Percentiles rank a stretch among this genome's conserved stretches.
phyloP scores from a whole-genome alignment of 2,888 invertebrate species.

The Luffia ferchaultella region DNA sequence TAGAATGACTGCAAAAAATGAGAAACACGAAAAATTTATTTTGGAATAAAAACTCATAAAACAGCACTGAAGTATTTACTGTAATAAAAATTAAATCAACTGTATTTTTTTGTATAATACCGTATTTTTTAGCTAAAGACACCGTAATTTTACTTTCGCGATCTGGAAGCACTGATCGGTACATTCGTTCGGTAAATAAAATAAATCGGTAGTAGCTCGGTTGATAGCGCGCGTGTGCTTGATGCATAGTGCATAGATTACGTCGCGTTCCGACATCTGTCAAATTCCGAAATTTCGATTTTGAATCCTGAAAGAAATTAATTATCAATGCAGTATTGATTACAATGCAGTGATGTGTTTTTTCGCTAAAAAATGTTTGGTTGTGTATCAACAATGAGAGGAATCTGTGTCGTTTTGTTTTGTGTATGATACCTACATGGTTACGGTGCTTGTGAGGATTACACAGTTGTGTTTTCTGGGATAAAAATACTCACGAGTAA shows the following conservation, averaged over 20 bases:
- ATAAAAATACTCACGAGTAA: conserved; percentile 49
- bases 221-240: too few relatives aligned
- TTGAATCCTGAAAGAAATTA: not conserved
- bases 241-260: not conserved
- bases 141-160: too few relatives aligned
- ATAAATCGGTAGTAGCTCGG: too few relatives aligned
- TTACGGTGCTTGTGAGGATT: conserved; percentile 28
- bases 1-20: too few relatives aligned
- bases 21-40: too few relatives aligned
- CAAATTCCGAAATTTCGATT: not conserved
- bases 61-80: too few relatives aligned
- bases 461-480: conserved; percentile 40
- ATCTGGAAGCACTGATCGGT: too few relatives aligned
- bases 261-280: not conserved
- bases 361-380: not conserved
- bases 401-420: conserved; percentile 47
- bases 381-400: conserved; percentile 27
- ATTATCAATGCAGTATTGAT: not conserved
- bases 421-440: conserved; percentile 33
- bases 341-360: not conserved
- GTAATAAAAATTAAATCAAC: too few relatives aligned
- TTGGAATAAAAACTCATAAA: too few relatives aligned
- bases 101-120: too few relatives aligned
- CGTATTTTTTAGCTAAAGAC: too few relatives aligned
- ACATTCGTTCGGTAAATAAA: too few relatives aligned